A percentile compares a stretch with the other conserved stretches of the same genome.
Conservation (phyloP, 2,113 vertebrate genomes). For the Desmodus rotundus region DNA sequence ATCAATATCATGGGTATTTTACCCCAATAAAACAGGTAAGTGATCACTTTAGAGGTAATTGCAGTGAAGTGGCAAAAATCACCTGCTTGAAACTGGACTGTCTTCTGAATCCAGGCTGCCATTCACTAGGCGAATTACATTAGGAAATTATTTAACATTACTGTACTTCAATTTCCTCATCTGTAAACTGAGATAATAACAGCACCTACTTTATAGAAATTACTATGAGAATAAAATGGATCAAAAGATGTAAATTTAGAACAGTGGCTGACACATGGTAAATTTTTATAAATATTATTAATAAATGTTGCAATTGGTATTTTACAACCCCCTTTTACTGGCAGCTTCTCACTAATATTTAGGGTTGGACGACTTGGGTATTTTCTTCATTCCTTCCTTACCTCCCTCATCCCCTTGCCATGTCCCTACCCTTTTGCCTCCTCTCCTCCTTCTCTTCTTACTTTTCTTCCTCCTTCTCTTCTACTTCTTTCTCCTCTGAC, state of each 20-base stretch:
- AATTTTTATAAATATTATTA: conserved; percentile 17
- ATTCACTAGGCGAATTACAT: neutral
- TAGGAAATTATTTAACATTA: neutral
- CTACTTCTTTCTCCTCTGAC: too few species aligned
- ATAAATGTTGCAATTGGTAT: neutral
- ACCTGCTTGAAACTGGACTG: neutral
- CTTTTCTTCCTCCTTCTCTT: neutral
- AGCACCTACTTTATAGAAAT: neutral
- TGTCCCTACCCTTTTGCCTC: neutral
- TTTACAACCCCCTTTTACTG: neutral
- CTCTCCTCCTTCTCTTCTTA: neutral
- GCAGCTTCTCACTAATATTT: neutral
- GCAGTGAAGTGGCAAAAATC: neutral
- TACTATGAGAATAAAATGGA: neutral
- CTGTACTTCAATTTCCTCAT: neutral
- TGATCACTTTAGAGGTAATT: neutral
- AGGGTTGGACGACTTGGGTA: neutral
- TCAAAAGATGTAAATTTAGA: neutral
- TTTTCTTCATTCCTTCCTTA: neutral
- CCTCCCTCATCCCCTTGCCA: neutral
- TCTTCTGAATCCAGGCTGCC: neutral
- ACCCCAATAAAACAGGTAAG: neutral
- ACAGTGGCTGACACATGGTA: neutral
- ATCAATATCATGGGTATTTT: neutral
- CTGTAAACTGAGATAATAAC: neutral